These are phyloP conservation scores for Meliscaeva auricollis DNA, from an alignment of 2,888 invertebrate species.

Conservation along the genomic window DNA sequence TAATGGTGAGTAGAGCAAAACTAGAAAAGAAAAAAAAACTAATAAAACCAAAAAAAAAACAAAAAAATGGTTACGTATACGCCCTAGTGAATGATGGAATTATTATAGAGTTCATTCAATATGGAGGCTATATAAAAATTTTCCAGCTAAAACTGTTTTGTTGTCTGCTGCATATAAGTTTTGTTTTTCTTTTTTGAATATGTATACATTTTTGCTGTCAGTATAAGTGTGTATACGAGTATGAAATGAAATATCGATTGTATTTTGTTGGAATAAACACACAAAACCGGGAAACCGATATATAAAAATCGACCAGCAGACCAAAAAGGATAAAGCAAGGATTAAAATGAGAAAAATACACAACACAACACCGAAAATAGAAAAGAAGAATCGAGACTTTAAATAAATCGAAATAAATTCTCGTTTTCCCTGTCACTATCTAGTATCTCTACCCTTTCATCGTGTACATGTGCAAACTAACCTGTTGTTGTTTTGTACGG, in stretches of 20 bases:
- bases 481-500: conserved; percentile 64
- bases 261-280: conserved; percentile 17
- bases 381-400: background rate
- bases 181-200: background rate
- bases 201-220: background rate
- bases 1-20: background rate
- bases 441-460: background rate
- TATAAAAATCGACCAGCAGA: conserved; percentile 60
- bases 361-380: conserved; percentile 20
- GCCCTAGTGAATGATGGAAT: conserved; percentile 55
- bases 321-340: conserved; percentile 67
- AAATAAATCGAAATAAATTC: conserved; percentile 38
- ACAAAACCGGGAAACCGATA: conserved; percentile 33
- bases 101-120: conserved; percentile 41
- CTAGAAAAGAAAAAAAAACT: background rate
- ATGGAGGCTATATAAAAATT: conserved; percentile 4
- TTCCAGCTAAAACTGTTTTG: conserved; percentile 8
- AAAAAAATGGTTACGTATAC: conserved; percentile 65
- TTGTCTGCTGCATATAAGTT: conserved; percentile 40
- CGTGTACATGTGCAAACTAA: conserved; percentile 39
- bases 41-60: background rate
- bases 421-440: background rate
- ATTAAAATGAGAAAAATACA: conserved; percentile 59
- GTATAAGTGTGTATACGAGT: conserved; percentile 15
- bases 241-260: conserved; percentile 66